Evolutionary conservation across 2,113 vertebrate genomes (phyloP).

Genomic region (Periophthalmodon schlosseri): DNA sequence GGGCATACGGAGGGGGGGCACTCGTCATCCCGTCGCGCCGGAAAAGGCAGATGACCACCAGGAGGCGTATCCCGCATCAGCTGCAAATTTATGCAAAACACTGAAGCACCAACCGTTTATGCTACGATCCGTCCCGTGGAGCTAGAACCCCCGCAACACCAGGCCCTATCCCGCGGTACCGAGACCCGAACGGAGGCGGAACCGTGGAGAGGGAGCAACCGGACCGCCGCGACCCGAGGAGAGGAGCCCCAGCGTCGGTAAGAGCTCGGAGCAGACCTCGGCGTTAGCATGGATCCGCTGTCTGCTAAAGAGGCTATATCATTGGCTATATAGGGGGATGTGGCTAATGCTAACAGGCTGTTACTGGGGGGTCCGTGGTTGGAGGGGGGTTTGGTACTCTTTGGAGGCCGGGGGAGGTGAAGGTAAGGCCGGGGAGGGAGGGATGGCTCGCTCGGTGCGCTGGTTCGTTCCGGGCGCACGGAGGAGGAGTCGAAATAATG

Average conservation of each 20-base stretch:
- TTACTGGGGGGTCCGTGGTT: background rate
- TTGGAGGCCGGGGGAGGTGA: slow-evolving; percentile 1
- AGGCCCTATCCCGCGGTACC: background rate
- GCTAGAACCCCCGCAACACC: slow-evolving; percentile 14
- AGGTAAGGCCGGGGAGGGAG: background rate
- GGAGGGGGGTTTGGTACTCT: background rate
- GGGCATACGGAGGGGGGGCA: background rate
- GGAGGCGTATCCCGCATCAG: slow-evolving; percentile 69
- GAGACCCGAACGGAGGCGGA: background rate
- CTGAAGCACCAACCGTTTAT: slow-evolving; percentile 22
- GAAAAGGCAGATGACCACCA: slow-evolving; percentile 45
- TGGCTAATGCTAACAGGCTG: slow-evolving; percentile 8
- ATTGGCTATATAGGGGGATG: background rate
- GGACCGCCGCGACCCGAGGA: slow-evolving; percentile 1
- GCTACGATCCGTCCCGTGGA: background rate
- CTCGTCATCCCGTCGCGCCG: slow-evolving; percentile 68
- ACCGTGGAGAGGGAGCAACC: background rate
- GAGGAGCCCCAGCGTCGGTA: background rate
- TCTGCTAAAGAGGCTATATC: background rate
- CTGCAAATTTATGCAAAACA: slow-evolving; percentile 66
- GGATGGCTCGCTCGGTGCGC: background rate
- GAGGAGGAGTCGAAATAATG: background rate
- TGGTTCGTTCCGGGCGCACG: background rate
- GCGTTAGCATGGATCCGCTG: background rate
- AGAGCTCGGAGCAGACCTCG: slow-evolving; percentile 1